phyloP scores from a whole-genome alignment of 2,113 vertebrate genomes.

The Ondatra zibethicus region DNA sequence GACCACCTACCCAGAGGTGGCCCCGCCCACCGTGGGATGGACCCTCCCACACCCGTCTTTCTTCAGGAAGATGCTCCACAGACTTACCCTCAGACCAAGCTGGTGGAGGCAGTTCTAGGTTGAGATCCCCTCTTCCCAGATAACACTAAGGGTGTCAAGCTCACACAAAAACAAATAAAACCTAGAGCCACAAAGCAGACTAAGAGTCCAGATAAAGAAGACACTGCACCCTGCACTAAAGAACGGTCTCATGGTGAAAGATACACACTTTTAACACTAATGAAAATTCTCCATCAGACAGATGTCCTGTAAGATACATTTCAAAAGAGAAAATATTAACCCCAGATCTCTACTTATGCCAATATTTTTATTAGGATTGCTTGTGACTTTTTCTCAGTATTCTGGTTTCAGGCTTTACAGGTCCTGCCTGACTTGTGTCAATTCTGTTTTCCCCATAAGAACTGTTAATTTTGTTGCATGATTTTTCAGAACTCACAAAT shows the following conservation, averaged over 20 bases:
- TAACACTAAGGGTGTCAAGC: not conserved
- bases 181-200: not conserved
- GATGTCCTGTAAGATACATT: not conserved
- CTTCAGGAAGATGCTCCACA: not conserved
- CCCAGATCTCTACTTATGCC: not conserved
- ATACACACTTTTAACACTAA: not conserved
- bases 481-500: slow-evolving; percentile 45
- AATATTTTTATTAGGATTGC: slow-evolving; percentile 11
- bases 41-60: not conserved
- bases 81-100: not conserved
- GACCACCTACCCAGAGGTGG: not conserved
- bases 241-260: slow-evolving; percentile 3
- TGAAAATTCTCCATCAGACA: slow-evolving; percentile 24
- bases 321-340: slow-evolving; percentile 7
- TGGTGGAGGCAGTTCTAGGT: not conserved
- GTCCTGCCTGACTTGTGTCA: slow-evolving; percentile 7
- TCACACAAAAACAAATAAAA: not conserved
- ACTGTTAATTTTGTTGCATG: slow-evolving; percentile 15
- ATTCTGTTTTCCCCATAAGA: not conserved
- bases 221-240: not conserved
- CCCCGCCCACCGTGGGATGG: not conserved
- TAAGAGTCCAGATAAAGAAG: not conserved
- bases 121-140: not conserved
- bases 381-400: slow-evolving; percentile 45
- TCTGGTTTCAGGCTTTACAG: slow-evolving; percentile 21